Percentiles rank a stretch among this genome's conserved stretches.
phyloP scores from a whole-genome alignment of 2,113 vertebrate species.

The Dasyornis broadbenti region DNA sequence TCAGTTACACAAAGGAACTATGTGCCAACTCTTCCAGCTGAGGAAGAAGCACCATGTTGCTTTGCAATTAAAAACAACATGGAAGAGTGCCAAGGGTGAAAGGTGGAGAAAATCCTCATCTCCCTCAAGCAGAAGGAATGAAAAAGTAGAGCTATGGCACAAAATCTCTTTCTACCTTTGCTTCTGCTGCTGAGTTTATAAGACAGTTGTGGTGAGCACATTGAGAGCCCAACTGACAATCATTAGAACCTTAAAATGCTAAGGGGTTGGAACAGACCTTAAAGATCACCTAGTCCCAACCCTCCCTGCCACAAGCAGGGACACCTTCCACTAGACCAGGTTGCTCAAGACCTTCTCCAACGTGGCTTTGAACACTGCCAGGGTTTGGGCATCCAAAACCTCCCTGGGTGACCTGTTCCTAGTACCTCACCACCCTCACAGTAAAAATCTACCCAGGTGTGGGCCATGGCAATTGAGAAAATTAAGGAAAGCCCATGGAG shows the following conservation, averaged over 20 bases:
- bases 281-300: background rate
- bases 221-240: background rate
- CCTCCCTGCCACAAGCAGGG: background rate
- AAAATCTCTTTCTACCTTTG: background rate
- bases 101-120: conserved; percentile 38
- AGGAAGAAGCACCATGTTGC: conserved; percentile 44
- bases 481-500: background rate
- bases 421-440: background rate
- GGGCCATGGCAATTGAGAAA: background rate
- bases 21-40: conserved; percentile 25
- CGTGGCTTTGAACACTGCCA: background rate
- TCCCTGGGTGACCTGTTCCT: background rate
- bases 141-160: background rate
- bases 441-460: background rate
- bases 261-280: background rate
- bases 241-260: background rate
- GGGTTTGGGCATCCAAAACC: too few species aligned
- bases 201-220: background rate
- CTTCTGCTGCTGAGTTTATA: background rate
- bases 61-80: conserved; percentile 57
- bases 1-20: conserved; percentile 3
- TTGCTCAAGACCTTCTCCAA: background rate
- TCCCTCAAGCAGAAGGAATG: background rate
- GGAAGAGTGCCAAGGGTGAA: conserved; percentile 55
- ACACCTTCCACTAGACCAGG: background rate